Conservation (phyloP, 2,888 invertebrate species). For the Nezara viridula region DNA sequence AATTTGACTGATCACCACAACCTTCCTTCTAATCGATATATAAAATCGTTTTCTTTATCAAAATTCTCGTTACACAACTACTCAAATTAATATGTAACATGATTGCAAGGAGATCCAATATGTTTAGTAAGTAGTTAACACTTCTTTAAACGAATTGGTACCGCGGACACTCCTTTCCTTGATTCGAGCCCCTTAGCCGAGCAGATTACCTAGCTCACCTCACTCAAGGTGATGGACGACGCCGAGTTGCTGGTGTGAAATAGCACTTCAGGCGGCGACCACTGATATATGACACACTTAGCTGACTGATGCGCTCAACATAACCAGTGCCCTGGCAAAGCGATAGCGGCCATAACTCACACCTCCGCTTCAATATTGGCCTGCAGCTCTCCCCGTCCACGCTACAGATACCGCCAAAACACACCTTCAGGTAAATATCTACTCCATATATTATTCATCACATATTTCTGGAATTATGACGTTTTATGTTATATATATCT, state of each 20-base stretch:
- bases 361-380: background rate
- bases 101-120: no score
- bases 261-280: background rate
- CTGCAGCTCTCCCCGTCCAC: background rate
- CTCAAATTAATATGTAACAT: no score
- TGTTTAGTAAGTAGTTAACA: no score
- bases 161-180: no score
- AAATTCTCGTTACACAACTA: no score
- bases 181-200: background rate
- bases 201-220: background rate
- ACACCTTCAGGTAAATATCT: background rate
- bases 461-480: background rate
- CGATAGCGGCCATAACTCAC: background rate
- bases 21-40: no score
- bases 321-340: background rate
- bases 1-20: no score
- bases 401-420: background rate
- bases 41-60: no score
- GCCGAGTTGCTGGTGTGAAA: background rate
- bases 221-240: background rate
- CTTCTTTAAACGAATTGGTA: no score
- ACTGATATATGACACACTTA: constrained; percentile 23
- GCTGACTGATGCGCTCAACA: background rate
- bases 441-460: background rate
- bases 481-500: background rate